Evolutionary conservation across 2,888 invertebrate species (phyloP), one percentile per base, ranked within the genome.

Genomic region (Dione vanillae): DNA sequence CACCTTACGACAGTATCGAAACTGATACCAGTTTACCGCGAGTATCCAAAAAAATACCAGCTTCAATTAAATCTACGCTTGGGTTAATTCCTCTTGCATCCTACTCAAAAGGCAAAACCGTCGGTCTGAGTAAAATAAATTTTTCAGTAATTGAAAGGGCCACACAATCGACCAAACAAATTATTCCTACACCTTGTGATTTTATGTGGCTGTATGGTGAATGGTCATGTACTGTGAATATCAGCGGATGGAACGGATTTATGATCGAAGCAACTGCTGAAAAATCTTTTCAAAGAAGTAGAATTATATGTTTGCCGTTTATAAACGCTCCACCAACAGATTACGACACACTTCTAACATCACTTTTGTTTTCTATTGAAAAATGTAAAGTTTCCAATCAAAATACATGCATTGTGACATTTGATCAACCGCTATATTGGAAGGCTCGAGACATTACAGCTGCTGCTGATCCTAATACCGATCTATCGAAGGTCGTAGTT

Each of bases 201-300:
- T 72, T 73, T 20, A 69, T 73, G 65, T 74, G 73, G 74, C 70
- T 74, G 37, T 72, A 73, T 67, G 72, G 70, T 64, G 72, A 74
- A 70, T 69, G 65, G 67, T 51, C 61, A 58, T 66, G 71, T 11
- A 54, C 67, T 67, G 19, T 66, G 16, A 69, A 72, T 51, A 71
- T 75, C 37, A 37, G 69, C n/a, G 76, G 82, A 61, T 82, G 81
- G 80, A 82, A 80, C 73, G 78, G 80, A 12, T 82, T 81, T 70
- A 81, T 82, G 81, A 77, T 78, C 58, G 51, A 71, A 67, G 64
- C 72, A 67, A 79, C 79, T 64, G 59, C 47, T 59, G 71, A 71
- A 40, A 41, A 69, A 64, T 56, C 65, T 59, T 81, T 72, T 69
- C 37, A 77, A 74, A 64, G 37, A 54, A 74, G 77, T 59, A 71